Conservation (phyloP, 2,888 invertebrate species). For the Tetheella fluctuosa region DNA sequence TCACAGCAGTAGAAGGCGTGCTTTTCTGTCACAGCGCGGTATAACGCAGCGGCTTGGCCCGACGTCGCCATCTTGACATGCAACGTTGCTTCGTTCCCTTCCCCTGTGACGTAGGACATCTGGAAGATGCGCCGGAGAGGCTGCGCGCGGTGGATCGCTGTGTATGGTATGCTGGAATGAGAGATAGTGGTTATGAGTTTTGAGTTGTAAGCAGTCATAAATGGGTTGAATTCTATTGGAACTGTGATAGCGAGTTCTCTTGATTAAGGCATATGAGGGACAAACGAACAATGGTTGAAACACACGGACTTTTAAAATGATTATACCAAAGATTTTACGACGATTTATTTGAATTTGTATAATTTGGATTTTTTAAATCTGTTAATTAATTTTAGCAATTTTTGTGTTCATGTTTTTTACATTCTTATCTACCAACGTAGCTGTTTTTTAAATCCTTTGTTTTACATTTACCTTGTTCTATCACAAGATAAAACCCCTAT, state of each 20-base stretch:
- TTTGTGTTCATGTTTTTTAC: too few species aligned
- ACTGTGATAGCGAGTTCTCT: too few species aligned
- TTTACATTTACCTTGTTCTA: neutral
- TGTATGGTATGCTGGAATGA: constrained; percentile 89
- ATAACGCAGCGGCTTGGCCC: constrained; percentile 91
- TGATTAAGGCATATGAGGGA: too few species aligned
- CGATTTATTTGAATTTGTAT: too few species aligned
- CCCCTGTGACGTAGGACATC: constrained; percentile 88
- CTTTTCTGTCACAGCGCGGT: constrained; percentile 94
- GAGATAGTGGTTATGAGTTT: constrained; percentile 7
- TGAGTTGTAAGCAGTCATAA: neutral
- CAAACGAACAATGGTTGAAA: too few species aligned
- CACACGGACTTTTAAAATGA: too few species aligned
- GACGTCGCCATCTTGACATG: constrained; percentile 92
- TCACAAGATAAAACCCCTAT: neutral
- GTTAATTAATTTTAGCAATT: too few species aligned
- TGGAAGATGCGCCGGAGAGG: constrained; percentile 90
- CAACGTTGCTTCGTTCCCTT: constrained; percentile 87
- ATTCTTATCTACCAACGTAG: too few species aligned
- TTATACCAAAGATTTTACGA: too few species aligned
- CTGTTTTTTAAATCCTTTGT: neutral
- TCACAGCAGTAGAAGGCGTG: constrained; percentile 97
- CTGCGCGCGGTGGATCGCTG: constrained; percentile 91
- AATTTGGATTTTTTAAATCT: too few species aligned
- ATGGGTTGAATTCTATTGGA: neutral